Conservation (phyloP, 2,888 invertebrate species). For the Brachyptera putata region DNA sequence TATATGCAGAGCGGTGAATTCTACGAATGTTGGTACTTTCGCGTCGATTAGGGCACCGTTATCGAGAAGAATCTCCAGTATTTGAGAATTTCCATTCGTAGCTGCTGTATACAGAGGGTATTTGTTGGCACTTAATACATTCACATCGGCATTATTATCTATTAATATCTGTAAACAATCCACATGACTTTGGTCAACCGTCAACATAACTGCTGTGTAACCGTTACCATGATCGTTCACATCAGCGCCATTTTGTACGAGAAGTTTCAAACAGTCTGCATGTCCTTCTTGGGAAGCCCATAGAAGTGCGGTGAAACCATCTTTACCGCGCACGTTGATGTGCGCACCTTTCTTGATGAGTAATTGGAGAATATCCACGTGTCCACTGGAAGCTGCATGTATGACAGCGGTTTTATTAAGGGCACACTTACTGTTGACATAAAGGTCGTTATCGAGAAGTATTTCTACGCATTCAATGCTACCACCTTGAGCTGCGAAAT, state of each 20-base stretch:
- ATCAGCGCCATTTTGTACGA: not conserved
- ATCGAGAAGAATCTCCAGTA: not conserved
- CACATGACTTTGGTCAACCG: not conserved
- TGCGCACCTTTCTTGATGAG: not conserved
- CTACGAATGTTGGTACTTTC: not conserved
- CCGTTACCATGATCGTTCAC: not conserved
- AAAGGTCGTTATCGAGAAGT: not conserved
- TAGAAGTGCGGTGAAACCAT: not conserved
- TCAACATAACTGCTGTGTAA: not conserved
- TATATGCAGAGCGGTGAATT: not conserved
- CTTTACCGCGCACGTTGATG: not conserved
- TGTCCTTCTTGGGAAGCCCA: not conserved
- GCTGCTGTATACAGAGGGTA: not conserved
- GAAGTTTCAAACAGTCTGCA: not conserved
- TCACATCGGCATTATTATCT: not conserved
- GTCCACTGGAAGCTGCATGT: not conserved
- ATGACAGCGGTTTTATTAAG: not conserved
- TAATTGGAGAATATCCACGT: not conserved
- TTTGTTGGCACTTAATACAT: not conserved
- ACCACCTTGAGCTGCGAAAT: not conserved
- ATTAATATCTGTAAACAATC: not conserved
- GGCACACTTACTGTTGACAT: not conserved
- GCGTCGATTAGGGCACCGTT: not conserved
- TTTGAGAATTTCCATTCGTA: not conserved
- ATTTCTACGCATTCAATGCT: not conserved